Percentiles rank a stretch among this genome's conserved stretches.
Evolutionary conservation across 1,140 invertebrate genomes (phyloP).

Genomic region (Leptonema lineaticorne): DNA sequence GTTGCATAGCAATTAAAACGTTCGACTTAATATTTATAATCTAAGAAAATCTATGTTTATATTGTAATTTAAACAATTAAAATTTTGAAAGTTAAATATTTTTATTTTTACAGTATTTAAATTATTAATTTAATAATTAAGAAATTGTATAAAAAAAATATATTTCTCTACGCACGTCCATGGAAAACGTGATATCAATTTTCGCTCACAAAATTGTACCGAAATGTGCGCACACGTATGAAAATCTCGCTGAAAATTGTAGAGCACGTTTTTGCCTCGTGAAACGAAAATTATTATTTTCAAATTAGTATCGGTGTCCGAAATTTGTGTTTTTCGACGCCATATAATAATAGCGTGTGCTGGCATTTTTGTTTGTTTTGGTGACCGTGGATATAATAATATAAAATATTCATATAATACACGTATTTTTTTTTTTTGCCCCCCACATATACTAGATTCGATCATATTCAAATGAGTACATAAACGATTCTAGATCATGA

Average conservation of each 20-base stretch:
- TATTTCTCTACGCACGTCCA: not conserved
- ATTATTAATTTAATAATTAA: too few relatives aligned
- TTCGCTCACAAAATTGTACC: constrained; percentile 1
- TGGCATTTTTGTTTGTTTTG: too few relatives aligned
- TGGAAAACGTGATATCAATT: constrained; percentile 12
- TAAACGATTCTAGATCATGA: not conserved
- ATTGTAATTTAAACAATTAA: too few relatives aligned
- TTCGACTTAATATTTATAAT: too few relatives aligned
- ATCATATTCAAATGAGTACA: not conserved
- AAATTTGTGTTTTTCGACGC: too few relatives aligned
- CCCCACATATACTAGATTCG: not conserved
- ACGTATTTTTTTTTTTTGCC: not conserved
- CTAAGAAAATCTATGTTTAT: too few relatives aligned
- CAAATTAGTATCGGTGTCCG: not conserved
- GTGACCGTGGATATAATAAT: too few relatives aligned
- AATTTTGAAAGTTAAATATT: too few relatives aligned
- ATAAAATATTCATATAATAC: not conserved
- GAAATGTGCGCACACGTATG: not conserved
- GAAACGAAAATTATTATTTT: not conserved
- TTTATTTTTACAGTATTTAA: too few relatives aligned
- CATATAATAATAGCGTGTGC: too few relatives aligned
- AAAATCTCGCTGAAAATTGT: constrained; percentile 6
- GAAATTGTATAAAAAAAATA: not conserved
- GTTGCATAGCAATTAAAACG: too few relatives aligned
- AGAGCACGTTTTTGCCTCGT: not conserved